Evolutionary conservation across 2,113 vertebrate genomes (phyloP).

Genomic region (Engraulis encrasicolus): DNA sequence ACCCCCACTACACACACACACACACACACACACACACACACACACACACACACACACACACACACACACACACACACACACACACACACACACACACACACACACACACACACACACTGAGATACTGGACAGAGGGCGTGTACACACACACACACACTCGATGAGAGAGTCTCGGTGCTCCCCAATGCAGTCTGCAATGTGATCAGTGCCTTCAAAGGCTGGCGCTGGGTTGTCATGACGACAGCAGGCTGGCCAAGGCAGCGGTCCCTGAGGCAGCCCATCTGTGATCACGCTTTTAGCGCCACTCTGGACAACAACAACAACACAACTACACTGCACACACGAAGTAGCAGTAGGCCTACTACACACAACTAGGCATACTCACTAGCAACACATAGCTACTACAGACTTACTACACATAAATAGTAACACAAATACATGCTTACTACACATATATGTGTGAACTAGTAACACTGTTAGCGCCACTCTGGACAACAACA

Average conservation of each 20-base stretch:
- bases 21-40: neutral
- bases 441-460: too few species aligned
- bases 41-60: neutral
- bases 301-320: neutral
- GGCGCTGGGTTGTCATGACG: conserved; percentile 69
- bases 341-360: too few species aligned
- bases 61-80: neutral
- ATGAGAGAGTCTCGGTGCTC: neutral
- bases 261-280: conserved; percentile 41
- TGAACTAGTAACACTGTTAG: conserved; percentile 29
- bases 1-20: too few species aligned
- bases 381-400: too few species aligned
- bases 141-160: neutral
- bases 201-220: conserved; percentile 51
- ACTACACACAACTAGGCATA: too few species aligned
- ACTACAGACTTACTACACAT: too few species aligned
- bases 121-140: too few species aligned
- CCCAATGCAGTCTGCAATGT: neutral
- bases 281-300: conserved; percentile 7
- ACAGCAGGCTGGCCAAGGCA: conserved; percentile 58
- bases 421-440: too few species aligned
- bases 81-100: neutral
- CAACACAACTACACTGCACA: too few species aligned
- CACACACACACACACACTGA: conserved; percentile 2
- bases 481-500: neutral